phyloP scores from a whole-genome alignment of 2,797 vertebrate genomes.

The Hozukius guyotensis region DNA sequence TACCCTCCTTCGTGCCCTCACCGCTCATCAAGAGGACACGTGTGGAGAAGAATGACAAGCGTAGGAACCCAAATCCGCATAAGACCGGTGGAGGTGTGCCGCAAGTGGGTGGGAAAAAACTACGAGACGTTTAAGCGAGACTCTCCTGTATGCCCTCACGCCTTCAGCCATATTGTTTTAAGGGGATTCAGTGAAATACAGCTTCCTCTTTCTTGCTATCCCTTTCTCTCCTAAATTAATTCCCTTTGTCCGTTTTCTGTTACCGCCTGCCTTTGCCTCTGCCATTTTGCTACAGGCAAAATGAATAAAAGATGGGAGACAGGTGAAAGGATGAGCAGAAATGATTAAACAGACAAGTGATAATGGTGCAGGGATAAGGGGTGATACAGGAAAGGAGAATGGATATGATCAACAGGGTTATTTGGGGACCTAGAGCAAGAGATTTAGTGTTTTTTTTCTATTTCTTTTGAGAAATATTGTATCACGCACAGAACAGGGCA shows the following conservation, averaged over 20 bases:
- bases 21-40: constrained; percentile 48
- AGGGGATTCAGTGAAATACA: constrained; percentile 1
- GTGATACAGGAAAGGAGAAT: not conserved
- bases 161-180: constrained; percentile 18
- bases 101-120: constrained; percentile 17
- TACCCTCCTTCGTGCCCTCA: constrained; percentile 18
- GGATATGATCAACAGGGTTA: constrained; percentile 9
- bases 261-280: constrained; percentile 12
- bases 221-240: constrained; percentile 21
- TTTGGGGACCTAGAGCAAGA: not conserved
- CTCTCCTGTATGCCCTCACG: constrained; percentile 4
- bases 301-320: constrained; percentile 58
- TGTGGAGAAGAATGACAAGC: constrained; percentile 50
- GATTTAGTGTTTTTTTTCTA: not conserved
- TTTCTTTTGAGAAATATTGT: not conserved
- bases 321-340: constrained; percentile 35
- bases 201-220: not conserved
- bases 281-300: constrained; percentile 35
- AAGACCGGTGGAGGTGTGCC: constrained; percentile 38
- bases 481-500: not conserved
- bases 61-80: not conserved
- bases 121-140: constrained; percentile 6
- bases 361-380: not conserved
- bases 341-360: constrained; percentile 47
- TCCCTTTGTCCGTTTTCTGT: constrained; percentile 36